Evolutionary conservation across 2,888 invertebrate genomes (phyloP), one percentile per base, ranked within the genome.

Genomic region (Romanomermis culicivorax): DNA sequence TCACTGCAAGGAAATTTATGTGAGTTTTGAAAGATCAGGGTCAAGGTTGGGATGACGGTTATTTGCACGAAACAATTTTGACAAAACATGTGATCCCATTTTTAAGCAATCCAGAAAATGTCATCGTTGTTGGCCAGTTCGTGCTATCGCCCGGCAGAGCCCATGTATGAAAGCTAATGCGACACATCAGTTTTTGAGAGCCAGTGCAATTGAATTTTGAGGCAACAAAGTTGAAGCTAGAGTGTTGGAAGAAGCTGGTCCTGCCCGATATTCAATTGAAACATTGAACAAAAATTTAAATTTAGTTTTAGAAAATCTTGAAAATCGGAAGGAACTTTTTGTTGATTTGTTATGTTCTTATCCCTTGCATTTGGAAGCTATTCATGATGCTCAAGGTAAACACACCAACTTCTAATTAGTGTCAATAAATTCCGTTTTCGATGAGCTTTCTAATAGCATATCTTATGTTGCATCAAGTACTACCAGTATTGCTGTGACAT

Each of bases 321-420:
- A 49, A 49, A 27, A 49, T 27, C 4, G 20, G 3, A 49, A 25
- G 7, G 29, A 49, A 29, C 29, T 49, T 7, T 49, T 49, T 49
- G 27, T 27, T 14, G 20, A 49, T 49, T 49, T 49, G 29, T 27
- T 29, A 27, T 49, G 50, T 29, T 49, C 27, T 11, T 49, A 49
- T 29, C 50, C 50, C 25, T 49, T 29, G 25, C 50, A 29, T 49
- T 49, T 49, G 26, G 27, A 49, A 23, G 50, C 50, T 49, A 29
- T 49, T 25, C 29, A 11, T 17, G 27, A 49, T 11, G 26, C 50
- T 25, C 26, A 11, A 11, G 50, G 26, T 27, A 11, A 23, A 25
- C 50, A 49, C 27, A 49, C 50, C 24, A 23, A 11, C 23, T 45
- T 17, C 23, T 45, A 45, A 45, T 20, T 20, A 7, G 11, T 17